phyloP scores from a whole-genome alignment of 2,113 vertebrate genomes.

The Morone chrysops region DNA sequence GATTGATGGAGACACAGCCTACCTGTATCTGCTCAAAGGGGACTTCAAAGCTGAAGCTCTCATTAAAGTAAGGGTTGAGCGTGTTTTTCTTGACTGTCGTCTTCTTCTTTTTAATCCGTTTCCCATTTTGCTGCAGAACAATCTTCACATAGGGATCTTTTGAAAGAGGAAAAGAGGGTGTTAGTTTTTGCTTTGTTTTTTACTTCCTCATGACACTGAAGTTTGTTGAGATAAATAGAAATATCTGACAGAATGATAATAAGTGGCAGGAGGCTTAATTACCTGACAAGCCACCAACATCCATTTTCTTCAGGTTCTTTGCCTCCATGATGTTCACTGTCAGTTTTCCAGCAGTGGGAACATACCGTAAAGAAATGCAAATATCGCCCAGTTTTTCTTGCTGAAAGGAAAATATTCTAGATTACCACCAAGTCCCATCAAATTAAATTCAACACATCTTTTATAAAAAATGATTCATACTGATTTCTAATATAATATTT shows the following conservation, averaged over 20 bases:
- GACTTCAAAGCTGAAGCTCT: conserved; percentile 94
- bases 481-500: too few species aligned
- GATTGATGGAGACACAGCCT: not conserved
- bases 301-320: conserved; percentile 94
- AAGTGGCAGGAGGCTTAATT: not conserved
- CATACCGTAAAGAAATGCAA: conserved; percentile 92
- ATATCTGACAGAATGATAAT: not conserved
- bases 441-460: not conserved
- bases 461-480: not conserved
- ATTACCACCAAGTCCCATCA: not conserved
- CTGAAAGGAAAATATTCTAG: conserved; percentile 53
- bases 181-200: not conserved
- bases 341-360: conserved; percentile 91
- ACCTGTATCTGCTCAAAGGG: conserved; percentile 94
- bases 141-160: conserved; percentile 84
- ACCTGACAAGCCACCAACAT: conserved; percentile 92
- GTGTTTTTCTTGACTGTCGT: conserved; percentile 95
- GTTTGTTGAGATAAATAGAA: not conserved
- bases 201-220: not conserved
- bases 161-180: not conserved
- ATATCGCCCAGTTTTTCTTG: conserved; percentile 91
- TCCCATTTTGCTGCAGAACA: conserved; percentile 90
- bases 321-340: conserved; percentile 91
- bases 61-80: conserved; percentile 93
- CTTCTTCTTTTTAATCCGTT: conserved; percentile 92